Base-by-base conservation (phyloP, 2,113 vertebrate species). In the Triplophysa rosa region DNA sequence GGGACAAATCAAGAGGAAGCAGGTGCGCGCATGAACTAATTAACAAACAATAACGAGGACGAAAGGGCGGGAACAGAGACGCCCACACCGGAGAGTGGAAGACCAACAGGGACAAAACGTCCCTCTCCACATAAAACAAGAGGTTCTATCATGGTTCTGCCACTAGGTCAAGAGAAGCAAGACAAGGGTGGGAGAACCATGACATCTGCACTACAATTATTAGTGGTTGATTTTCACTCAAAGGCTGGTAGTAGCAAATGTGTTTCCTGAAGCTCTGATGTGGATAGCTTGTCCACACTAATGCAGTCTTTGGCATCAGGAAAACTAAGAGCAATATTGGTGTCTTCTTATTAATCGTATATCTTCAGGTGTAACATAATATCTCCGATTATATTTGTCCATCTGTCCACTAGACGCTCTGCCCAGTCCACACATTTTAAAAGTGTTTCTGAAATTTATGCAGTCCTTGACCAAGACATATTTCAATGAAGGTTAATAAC, bases 361-460 rank as follows among this genome's bases (percentile, higher is more conserved):
- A 52, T 52, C 45, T 26, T 68, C 59, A 58, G 75, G 75, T 78
- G 49, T 77, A 56, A 64, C 49, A 8, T 67, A 78, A 56, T 58
- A 67, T 7, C 49, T 9, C n/a, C n/a, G 14, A 14, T 59, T 78
- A 3, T 67, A 66, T 58, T 78, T 67, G 64, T 67, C 75, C 75
- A 59, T 56, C 54, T 78, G 63, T 42, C 75, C 29, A 59, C 59
- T n/a, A n/a, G 49, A 10, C 21, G 14, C 17, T 78, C 64, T 78
- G 64, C 75, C 63, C 64, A 78, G 64, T 72, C 67, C 24, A 80
- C 61, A 29, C 69, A 65, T 72, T 80, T 71, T 69, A 61, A 42
- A 79, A 79, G 77, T 61, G 77, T 69, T 71, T 80, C 67, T 4
- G 80, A 82, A 49, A 77, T 68, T 6, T 73, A 82, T n/a, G n/a